Evolutionary conservation across 1,140 invertebrate genomes (phyloP).

Genomic region (Ganaspis sp.): DNA sequence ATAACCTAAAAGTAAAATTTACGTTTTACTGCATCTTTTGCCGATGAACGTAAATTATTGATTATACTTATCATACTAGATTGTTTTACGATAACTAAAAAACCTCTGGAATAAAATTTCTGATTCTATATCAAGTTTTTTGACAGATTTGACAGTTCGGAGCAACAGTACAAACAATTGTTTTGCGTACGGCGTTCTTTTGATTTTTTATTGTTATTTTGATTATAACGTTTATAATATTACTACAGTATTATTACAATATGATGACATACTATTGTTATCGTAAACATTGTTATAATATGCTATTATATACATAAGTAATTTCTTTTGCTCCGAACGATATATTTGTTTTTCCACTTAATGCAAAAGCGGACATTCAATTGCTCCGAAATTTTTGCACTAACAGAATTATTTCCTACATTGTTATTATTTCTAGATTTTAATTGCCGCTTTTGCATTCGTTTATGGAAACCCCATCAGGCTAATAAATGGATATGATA

Average conservation of each 20-base stretch:
- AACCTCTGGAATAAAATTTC: slow-evolving; percentile 34
- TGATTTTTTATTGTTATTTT: too few species aligned
- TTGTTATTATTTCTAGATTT: slow-evolving; percentile 79
- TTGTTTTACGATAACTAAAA: not conserved
- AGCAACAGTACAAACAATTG: not conserved
- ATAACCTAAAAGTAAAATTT: slow-evolving; percentile 44
- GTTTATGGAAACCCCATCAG: slow-evolving; percentile 92
- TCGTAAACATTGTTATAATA: too few species aligned
- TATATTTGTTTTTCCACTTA: too few species aligned
- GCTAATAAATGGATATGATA: slow-evolving; percentile 94
- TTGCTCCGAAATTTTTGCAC: too few species aligned
- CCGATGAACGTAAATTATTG: slow-evolving; percentile 35
- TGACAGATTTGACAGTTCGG: not conserved
- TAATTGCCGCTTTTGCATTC: slow-evolving; percentile 91
- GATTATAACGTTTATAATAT: too few species aligned
- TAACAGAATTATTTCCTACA: too few species aligned
- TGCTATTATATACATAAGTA: too few species aligned
- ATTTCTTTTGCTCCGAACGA: too few species aligned
- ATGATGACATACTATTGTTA: too few species aligned
- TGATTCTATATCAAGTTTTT: not conserved
- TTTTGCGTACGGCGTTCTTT: slow-evolving; percentile 40
- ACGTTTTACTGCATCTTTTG: slow-evolving; percentile 42
- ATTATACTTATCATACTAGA: not conserved
- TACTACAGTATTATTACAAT: too few species aligned
- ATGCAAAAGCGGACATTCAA: too few species aligned